phyloP scores from a whole-genome alignment of 2,888 invertebrate species.

The Aphrophora alni region DNA sequence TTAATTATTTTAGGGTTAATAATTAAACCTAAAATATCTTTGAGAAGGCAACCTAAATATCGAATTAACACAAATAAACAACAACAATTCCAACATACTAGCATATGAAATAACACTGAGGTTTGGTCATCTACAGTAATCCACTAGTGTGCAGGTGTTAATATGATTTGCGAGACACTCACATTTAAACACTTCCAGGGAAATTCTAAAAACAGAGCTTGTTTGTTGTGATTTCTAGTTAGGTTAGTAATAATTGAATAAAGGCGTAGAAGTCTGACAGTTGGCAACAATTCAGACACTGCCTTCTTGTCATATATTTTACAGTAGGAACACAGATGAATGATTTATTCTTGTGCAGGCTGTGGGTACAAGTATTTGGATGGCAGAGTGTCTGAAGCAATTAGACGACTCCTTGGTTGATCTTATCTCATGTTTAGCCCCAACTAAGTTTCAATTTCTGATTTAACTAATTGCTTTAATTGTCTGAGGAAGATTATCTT shows the following conservation, averaged over 20 bases:
- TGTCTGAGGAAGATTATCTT: neutral
- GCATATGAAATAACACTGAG: no score
- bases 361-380: neutral
- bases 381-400: neutral
- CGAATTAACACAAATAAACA: no score
- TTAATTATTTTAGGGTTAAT: no score
- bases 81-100: no score
- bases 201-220: no score
- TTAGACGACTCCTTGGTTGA: neutral
- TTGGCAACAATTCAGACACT: neutral
- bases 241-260: neutral
- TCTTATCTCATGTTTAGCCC: neutral
- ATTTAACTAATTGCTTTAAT: conserved; percentile 2
- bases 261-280: neutral
- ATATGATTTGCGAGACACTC: no score
- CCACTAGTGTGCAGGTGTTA: no score
- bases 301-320: conserved; percentile 9
- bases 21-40: no score
- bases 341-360: neutral
- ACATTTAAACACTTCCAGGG: no score
- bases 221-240: neutral
- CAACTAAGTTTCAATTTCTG: neutral
- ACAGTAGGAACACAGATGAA: neutral
- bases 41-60: no score
- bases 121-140: no score